These are phyloP conservation scores for Oncorhynchus mykiss DNA, from an alignment of 2,113 vertebrate genomes.

Conservation along the genomic window DNA sequence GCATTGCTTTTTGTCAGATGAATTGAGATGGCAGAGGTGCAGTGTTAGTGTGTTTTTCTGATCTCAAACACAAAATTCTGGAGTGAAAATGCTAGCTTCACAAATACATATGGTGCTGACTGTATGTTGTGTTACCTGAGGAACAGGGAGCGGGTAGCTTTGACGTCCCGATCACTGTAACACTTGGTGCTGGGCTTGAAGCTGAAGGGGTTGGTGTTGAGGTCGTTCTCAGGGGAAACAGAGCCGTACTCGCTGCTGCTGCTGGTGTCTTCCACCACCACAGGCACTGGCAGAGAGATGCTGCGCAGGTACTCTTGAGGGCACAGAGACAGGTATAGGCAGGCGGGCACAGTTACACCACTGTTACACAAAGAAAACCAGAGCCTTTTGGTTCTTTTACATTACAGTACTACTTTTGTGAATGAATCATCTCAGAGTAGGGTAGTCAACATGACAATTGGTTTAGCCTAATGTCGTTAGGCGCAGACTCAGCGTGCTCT, in stretches of 20 bases:
- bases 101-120: too few species aligned
- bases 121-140: constrained; percentile 76
- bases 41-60: not conserved
- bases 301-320: constrained; percentile 90
- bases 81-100: too few species aligned
- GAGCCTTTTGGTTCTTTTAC: not conserved
- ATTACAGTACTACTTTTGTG: not conserved
- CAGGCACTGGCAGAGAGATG: constrained; percentile 93
- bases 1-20: not conserved
- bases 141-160: constrained; percentile 86
- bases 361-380: not conserved
- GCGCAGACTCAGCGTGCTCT: constrained; percentile 1
- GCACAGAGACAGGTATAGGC: not conserved
- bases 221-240: constrained; percentile 93
- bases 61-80: too few species aligned
- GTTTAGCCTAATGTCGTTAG: not conserved
- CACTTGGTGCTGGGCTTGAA: constrained; percentile 93
- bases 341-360: not conserved
- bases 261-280: constrained; percentile 94
- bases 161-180: constrained; percentile 89
- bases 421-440: not conserved
- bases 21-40: not conserved
- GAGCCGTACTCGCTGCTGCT: constrained; percentile 98
- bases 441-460: not conserved
- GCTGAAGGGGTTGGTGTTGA: constrained; percentile 90